A percentile compares a stretch with the other conserved stretches of the same genome.
Conservation (phyloP, 2,888 invertebrate genomes). For the Zygogramma bicolorata region DNA sequence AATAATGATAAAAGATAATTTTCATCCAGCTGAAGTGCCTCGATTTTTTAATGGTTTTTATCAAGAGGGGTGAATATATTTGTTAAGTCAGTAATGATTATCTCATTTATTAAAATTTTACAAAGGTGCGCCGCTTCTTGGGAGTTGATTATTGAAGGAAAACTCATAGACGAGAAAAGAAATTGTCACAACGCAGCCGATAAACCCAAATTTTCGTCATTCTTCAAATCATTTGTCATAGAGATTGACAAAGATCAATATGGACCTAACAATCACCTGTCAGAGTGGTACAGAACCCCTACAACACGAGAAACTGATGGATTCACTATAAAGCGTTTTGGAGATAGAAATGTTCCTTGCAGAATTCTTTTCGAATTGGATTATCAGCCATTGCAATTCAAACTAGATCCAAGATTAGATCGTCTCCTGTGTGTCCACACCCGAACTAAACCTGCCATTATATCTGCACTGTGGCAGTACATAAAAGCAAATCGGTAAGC, state of each 20-base stretch:
- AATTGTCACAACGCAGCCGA: slow-evolving; percentile 92
- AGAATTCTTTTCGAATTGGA: slow-evolving; percentile 96
- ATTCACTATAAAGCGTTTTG: slow-evolving; percentile 92
- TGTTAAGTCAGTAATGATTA: no score
- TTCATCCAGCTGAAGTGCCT: slow-evolving; percentile 90
- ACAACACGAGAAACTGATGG: slow-evolving; percentile 97
- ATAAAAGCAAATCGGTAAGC: slow-evolving; percentile 91
- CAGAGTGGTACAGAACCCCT: slow-evolving; percentile 99
- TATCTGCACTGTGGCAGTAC: slow-evolving; percentile 99
- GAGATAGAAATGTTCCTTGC: slow-evolving; percentile 98
- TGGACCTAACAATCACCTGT: slow-evolving; percentile 99
- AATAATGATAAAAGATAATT: slow-evolving; percentile 99
- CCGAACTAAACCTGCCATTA: slow-evolving; percentile 96
- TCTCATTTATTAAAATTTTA: no score
- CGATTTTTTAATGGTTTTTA: slow-evolving; percentile 72
- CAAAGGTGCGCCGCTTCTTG: slow-evolving; percentile 89
- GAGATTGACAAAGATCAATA: slow-evolving; percentile 99
- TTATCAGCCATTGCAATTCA: slow-evolving; percentile 99
- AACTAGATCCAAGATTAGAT: slow-evolving; percentile 95
- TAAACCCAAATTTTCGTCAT: slow-evolving; percentile 98
- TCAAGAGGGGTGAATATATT: slow-evolving; percentile 81
- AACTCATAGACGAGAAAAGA: slow-evolving; percentile 93
- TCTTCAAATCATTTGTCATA: slow-evolving; percentile 99
- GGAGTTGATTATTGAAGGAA: slow-evolving; percentile 98
- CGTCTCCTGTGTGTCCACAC: slow-evolving; percentile 97